A percentile compares a stretch with the other conserved stretches of the same genome.
These are phyloP conservation scores for Suillia variegata DNA, from an alignment of 2,888 invertebrate genomes.

Conservation along the genomic window DNA sequence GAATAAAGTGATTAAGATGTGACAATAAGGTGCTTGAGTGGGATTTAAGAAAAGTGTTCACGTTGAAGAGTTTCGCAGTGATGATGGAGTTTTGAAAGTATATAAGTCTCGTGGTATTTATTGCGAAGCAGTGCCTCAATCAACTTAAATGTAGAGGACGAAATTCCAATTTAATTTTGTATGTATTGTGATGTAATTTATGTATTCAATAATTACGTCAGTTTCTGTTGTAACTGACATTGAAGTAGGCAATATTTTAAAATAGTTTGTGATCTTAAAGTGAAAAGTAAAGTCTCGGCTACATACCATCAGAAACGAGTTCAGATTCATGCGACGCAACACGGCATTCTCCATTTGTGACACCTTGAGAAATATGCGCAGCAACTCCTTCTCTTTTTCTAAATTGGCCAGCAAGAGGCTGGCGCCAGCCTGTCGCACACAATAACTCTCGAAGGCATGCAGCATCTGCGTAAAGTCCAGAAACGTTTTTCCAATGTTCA, in stretches of 20 bases:
- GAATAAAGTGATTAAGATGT: neutral
- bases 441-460: slow-evolving; percentile 93
- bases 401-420: slow-evolving; percentile 85
- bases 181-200: too few relatives aligned
- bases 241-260: too few relatives aligned
- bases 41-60: neutral
- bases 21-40: neutral
- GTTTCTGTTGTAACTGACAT: too few relatives aligned
- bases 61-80: neutral
- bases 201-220: too few relatives aligned
- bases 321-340: slow-evolving; percentile 91
- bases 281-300: neutral
- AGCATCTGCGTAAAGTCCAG: slow-evolving; percentile 91
- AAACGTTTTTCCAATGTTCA: slow-evolving; percentile 89
- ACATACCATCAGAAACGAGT: slow-evolving; percentile 94
- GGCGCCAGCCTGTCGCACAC: slow-evolving; percentile 90
- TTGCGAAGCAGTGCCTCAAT: too few relatives aligned
- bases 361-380: slow-evolving; percentile 91
- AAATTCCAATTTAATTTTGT: neutral
- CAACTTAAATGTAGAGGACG: too few relatives aligned
- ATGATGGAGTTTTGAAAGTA: too few relatives aligned
- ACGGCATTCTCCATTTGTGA: slow-evolving; percentile 97
- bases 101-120: too few relatives aligned
- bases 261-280: neutral
- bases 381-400: slow-evolving; percentile 92